A percentile compares a stretch with the other conserved stretches of the same genome.
These are phyloP conservation scores for Charanyca ferruginea DNA, from an alignment of 2,888 invertebrate species.

Conservation along the genomic window DNA sequence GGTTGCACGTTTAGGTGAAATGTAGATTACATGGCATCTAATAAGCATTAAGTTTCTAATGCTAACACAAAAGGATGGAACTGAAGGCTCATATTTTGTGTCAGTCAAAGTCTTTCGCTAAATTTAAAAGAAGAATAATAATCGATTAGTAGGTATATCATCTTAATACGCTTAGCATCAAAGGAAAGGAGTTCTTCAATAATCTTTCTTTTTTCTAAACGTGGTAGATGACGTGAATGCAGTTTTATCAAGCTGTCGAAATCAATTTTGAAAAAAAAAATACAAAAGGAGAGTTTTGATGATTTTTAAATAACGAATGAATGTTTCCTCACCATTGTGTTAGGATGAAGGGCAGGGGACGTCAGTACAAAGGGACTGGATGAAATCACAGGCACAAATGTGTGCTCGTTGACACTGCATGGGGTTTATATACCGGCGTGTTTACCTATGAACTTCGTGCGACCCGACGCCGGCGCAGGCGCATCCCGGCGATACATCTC, in stretches of 20 bases:
- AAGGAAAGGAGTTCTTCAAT: not conserved
- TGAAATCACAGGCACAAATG: constrained; percentile 81
- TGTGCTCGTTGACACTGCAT: constrained; percentile 87
- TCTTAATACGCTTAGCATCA: not conserved
- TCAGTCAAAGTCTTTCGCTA: not conserved
- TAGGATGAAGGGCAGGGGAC: constrained; percentile 64
- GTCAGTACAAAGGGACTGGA: constrained; percentile 74
- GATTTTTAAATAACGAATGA: constrained; percentile 16
- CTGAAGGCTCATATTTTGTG: not conserved
- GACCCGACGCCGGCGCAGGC: constrained; percentile 76
- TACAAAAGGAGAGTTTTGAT: not conserved
- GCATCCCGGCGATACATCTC: constrained; percentile 82
- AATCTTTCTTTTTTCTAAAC: not conserved
- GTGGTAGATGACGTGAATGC: not conserved
- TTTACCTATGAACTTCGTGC: constrained; percentile 90
- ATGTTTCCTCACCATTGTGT: constrained; percentile 74
- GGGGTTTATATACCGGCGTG: constrained; percentile 87
- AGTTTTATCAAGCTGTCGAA: not conserved
- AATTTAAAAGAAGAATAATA: not conserved
- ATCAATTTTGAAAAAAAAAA: not conserved
- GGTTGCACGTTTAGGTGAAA: not conserved
- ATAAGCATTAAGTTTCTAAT: not conserved
- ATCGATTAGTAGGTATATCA: not conserved
- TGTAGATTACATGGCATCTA: not conserved
- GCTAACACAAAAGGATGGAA: not conserved